These are phyloP conservation scores for Drosophila chauvacae DNA, from an alignment of 1,140 invertebrate genomes.

Conservation along the genomic window DNA sequence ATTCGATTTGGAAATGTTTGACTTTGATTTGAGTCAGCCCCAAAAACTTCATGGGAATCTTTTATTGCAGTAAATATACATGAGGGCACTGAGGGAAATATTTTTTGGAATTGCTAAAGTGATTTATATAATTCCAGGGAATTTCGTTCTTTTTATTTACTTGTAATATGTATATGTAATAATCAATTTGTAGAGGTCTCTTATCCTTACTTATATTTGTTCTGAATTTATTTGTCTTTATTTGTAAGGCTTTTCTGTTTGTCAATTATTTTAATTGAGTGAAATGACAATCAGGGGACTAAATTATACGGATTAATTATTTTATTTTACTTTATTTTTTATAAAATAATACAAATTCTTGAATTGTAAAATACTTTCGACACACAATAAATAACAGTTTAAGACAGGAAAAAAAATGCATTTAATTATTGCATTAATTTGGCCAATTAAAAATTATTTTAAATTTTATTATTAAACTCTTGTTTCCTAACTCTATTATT, in stretches of 20 bases:
- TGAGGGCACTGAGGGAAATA: constrained; percentile 12
- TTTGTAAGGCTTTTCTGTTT: not conserved
- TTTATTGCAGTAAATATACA: constrained; percentile 5
- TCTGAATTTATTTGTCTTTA: not conserved
- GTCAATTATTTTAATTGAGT: not conserved
- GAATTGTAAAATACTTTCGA: too few species aligned
- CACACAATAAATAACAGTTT: too few species aligned
- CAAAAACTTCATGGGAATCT: constrained; percentile 60
- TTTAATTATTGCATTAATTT: too few species aligned
- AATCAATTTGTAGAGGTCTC: not conserved
- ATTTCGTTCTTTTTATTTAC: not conserved
- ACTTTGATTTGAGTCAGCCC: constrained; percentile 67
- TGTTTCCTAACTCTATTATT: not conserved
- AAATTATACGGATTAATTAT: too few species aligned
- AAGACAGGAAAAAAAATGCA: too few species aligned
- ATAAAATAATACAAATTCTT: not conserved
- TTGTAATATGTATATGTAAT: not conserved
- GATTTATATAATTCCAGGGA: not conserved
- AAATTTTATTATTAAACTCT: not conserved
- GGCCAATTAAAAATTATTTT: too few species aligned
- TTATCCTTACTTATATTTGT: not conserved
- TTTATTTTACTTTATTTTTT: not conserved
- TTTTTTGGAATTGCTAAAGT: too few species aligned
- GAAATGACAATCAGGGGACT: too few species aligned
- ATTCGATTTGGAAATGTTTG: constrained; percentile 71